A percentile compares a stretch with the other conserved stretches of the same genome.
Evolutionary conservation across 2,888 invertebrate genomes (phyloP).

Genomic region (Ctena decussata): DNA sequence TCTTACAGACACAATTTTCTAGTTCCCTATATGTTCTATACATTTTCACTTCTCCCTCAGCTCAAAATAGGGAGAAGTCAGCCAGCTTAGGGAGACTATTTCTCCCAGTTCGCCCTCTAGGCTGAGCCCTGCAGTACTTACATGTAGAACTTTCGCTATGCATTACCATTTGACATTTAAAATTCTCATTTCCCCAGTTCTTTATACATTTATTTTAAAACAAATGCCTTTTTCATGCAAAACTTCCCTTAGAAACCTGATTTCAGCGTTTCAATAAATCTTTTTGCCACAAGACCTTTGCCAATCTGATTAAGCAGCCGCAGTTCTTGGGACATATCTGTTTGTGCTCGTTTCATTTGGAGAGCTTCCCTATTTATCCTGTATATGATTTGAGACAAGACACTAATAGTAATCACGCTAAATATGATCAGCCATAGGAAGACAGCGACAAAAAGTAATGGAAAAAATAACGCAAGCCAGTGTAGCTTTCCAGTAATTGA

Average conservation of each 20-base stretch:
- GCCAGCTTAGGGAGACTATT: no score
- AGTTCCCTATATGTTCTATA: no score
- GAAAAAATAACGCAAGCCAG: not conserved
- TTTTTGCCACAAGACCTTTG: not conserved
- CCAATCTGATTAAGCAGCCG: not conserved
- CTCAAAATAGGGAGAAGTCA: no score
- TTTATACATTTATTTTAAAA: no score
- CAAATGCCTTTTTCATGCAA: no score
- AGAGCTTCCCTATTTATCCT: not conserved
- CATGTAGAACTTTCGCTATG: no score
- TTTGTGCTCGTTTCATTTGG: not conserved
- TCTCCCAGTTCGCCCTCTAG: no score
- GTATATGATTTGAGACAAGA: not conserved
- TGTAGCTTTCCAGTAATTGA: not conserved
- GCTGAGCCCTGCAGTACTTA: no score
- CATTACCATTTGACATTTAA: no score
- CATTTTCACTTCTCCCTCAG: no score
- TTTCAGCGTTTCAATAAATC: not conserved
- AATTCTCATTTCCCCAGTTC: no score
- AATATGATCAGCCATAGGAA: not conserved
- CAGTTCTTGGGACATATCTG: not conserved
- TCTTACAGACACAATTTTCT: no score
- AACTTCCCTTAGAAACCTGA: not conserved
- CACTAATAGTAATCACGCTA: not conserved
- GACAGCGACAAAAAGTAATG: not conserved